Evolutionary conservation across 2,113 vertebrate genomes (phyloP).

Genomic region (Camelus bactrianus): DNA sequence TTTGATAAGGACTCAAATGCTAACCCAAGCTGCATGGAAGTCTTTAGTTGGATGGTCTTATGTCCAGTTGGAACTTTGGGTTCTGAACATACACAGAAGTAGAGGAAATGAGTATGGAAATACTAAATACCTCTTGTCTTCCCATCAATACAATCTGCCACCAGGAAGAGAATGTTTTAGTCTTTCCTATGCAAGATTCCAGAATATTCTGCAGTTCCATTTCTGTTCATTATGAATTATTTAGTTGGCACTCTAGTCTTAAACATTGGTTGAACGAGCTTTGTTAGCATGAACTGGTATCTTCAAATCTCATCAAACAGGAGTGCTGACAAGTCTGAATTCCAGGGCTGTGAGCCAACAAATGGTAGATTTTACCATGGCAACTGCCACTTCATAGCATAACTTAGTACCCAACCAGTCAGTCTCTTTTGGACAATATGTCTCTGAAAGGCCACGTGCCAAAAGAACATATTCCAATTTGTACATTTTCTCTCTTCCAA

Average conservation of each 20-base stretch:
- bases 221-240: slow-evolving; percentile 14
- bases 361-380: not conserved
- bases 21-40: not conserved
- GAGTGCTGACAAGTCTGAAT: not conserved
- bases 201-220: not conserved
- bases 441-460: not conserved
- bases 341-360: not conserved
- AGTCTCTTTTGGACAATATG: not conserved
- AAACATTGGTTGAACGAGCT: not conserved
- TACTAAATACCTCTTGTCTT: not conserved
- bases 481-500: not conserved
- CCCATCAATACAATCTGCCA: not conserved
- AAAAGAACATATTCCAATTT: not conserved
- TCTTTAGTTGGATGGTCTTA: not conserved
- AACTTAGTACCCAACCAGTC: not conserved
- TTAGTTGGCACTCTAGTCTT: not conserved
- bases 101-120: not conserved
- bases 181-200: not conserved
- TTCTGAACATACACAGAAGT: not conserved
- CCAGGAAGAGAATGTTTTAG: not conserved
- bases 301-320: not conserved
- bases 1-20: not conserved
- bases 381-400: not conserved
- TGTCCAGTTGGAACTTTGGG: not conserved
- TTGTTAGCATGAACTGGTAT: not conserved